Base-by-base conservation (phyloP, 2,113 vertebrate species). In the Atrichornis clamosus region DNA sequence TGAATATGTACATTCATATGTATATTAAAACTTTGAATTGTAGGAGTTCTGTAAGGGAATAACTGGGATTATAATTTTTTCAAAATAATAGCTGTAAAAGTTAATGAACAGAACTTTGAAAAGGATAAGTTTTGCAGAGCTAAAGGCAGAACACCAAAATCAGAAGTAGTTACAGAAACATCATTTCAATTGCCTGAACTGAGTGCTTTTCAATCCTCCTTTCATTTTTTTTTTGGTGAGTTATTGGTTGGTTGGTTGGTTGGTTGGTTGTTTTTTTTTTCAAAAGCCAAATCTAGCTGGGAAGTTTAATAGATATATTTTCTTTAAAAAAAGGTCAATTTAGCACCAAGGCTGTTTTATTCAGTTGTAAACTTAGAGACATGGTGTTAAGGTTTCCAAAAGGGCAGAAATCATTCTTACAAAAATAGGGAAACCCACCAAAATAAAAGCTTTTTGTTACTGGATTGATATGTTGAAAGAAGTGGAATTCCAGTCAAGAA, bases 251-350 rank as follows among this genome's bases (percentile, higher is more conserved):
- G 44, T 52, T 44, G 2, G 7, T 89, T 59, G 7, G 1, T 20
- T 21, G 10, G 11, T 35, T 23, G 19, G 5, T 24, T 16, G 18
- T 30, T 3, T 11, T 7, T 16, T 8, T 50, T 87, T 60, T 13
- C 12, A 87, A 18, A 70, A 42, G 10, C 52, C 53, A 70, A 94
- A 93, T 93, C 77, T 83, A 89, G 22, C 49, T 68, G 24, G 93
- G 79, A 94, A 69, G 18, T 68, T 87, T 95, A 96, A 94, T 77
- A 95, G 62, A 74, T 89, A 52, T 22, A 76, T 96, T 96, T 97
- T 90, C 10, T 95, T 78, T 78, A 92, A 95, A 72, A 28, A 92
- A 85, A 96, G 27, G 5, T 88, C 88, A 74, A 68, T 90, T 97
- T 88, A 95, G 26, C 67, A 87, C 86, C 56, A 65, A 78, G 77